These are phyloP conservation scores for Zaprionus lineosus DNA, from an alignment of 2,888 invertebrate genomes.

Conservation along the genomic window DNA sequence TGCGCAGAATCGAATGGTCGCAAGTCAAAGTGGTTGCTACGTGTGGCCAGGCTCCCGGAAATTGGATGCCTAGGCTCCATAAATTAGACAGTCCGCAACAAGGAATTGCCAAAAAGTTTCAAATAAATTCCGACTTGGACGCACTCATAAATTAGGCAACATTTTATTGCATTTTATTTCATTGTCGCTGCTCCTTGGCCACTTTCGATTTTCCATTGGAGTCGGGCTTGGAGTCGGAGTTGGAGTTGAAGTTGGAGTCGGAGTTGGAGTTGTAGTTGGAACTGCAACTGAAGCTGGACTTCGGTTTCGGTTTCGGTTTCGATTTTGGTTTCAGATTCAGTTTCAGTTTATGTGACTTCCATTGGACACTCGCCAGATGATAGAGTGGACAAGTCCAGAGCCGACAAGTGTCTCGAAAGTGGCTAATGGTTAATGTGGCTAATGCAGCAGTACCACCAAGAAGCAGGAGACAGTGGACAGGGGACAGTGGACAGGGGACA, in stretches of 20 bases:
- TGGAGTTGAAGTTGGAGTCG: constrained; percentile 14
- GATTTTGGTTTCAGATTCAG: constrained; percentile 24
- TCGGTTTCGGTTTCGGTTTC: constrained; percentile 21
- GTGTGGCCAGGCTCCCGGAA: constrained; percentile 43
- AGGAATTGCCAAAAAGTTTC: constrained; percentile 31
- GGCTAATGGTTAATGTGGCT: constrained; percentile 15
- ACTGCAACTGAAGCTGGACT: too few relatives aligned
- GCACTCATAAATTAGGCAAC: constrained; percentile 40
- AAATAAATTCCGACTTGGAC: constrained; percentile 4
- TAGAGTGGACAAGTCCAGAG: constrained; percentile 60
- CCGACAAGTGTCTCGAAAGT: too few relatives aligned
- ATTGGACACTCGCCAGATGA: constrained; percentile 34
- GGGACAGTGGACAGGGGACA: too few relatives aligned
- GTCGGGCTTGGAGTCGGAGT: constrained; percentile 1
- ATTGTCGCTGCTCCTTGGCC: constrained; percentile 61
- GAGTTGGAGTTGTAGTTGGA: constrained; percentile 12
- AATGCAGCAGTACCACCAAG: constrained; percentile 20
- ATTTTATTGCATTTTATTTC: constrained; percentile 49
- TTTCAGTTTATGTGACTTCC: too few relatives aligned
- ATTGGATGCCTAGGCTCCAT: constrained; percentile 39
- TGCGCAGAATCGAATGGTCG: constrained; percentile 50
- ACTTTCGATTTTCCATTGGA: constrained; percentile 61
- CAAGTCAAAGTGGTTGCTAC: constrained; percentile 42
- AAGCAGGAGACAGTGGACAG: constrained; percentile 9
- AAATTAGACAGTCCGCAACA: constrained; percentile 30